phyloP scores from a whole-genome alignment of 1,140 invertebrate species.

The Zaprionus camerounensis region DNA sequence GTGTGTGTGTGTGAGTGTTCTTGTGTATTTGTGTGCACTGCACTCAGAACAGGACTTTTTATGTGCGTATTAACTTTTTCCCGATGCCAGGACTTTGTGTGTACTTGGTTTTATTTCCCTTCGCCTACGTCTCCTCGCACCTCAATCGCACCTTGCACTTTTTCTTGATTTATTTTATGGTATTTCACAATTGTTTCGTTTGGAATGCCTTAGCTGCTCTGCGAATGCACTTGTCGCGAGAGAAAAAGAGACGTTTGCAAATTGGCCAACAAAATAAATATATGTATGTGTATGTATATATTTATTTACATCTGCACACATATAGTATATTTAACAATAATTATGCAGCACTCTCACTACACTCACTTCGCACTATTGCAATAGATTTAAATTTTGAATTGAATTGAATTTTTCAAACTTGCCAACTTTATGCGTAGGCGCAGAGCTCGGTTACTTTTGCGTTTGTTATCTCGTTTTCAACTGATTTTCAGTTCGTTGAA shows the following conservation, averaged over 20 bases:
- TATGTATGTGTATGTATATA: constrained; percentile 11
- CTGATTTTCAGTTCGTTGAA: constrained; percentile 75
- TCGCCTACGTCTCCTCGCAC: background rate
- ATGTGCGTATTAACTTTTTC: constrained; percentile 49
- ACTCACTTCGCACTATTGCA: constrained; percentile 34
- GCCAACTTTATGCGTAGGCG: constrained; percentile 33
- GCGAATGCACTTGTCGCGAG: constrained; percentile 24
- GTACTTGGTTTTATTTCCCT: constrained; percentile 45
- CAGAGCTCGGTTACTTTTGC: constrained; percentile 67
- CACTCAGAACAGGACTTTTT: constrained; percentile 68
- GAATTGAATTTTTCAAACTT: constrained; percentile 37
- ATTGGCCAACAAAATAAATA: constrained; percentile 18
- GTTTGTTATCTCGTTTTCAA: constrained; percentile 82
- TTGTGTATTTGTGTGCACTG: constrained; percentile 43
- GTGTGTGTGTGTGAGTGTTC: constrained; percentile 30
- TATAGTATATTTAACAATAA: constrained; percentile 35
- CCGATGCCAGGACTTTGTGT: constrained; percentile 46
- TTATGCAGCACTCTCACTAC: constrained; percentile 27
- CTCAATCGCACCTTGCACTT: constrained; percentile 8
- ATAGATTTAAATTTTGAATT: constrained; percentile 41
- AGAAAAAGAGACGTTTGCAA: constrained; percentile 10
- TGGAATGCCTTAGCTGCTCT: constrained; percentile 36
- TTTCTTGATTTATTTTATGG: background rate
- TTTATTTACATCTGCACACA: background rate
- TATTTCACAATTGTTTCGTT: constrained; percentile 31